Percentiles rank a stretch among this genome's conserved stretches.
Conservation (phyloP, 2,888 invertebrate species). For the Lithosia quadra region DNA sequence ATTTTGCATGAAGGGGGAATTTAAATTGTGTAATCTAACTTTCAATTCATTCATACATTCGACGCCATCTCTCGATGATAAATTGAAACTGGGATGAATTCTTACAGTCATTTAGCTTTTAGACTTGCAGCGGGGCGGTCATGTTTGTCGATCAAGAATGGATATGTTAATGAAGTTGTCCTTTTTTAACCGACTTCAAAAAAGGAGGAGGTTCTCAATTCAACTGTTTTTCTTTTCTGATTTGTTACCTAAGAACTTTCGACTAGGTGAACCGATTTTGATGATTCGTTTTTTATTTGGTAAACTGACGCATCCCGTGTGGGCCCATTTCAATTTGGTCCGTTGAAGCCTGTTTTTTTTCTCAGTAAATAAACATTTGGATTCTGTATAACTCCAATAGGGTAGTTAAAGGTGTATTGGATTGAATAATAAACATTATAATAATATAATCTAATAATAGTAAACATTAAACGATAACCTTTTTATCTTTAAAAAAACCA, state of each 20-base stretch:
- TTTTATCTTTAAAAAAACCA: neutral
- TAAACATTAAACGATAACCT: neutral
- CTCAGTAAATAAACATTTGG: slow-evolving; percentile 45
- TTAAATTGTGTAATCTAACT: slow-evolving; percentile 88
- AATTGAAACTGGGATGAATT: slow-evolving; percentile 84
- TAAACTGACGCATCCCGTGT: no score
- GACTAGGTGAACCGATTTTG: no score
- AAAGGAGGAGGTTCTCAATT: no score
- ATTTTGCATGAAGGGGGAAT: slow-evolving; percentile 87
- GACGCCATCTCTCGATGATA: slow-evolving; percentile 85
- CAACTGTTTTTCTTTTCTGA: no score
- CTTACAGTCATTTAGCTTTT: slow-evolving; percentile 78
- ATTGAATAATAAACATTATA: slow-evolving; percentile 3
- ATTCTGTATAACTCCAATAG: neutral
- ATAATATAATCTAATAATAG: no score
- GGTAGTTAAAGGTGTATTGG: neutral
- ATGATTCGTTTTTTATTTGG: no score
- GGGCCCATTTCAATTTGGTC: no score
- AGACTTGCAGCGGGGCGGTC: slow-evolving; percentile 52
- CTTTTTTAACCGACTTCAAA: no score
- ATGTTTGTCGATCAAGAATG: slow-evolving; percentile 54
- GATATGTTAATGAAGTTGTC: slow-evolving; percentile 60
- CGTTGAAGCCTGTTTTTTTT: no score
- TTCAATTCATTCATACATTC: slow-evolving; percentile 87
- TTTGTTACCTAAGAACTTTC: no score